Base-by-base conservation (phyloP, 2,888 invertebrate species). In the Actias luna region DNA sequence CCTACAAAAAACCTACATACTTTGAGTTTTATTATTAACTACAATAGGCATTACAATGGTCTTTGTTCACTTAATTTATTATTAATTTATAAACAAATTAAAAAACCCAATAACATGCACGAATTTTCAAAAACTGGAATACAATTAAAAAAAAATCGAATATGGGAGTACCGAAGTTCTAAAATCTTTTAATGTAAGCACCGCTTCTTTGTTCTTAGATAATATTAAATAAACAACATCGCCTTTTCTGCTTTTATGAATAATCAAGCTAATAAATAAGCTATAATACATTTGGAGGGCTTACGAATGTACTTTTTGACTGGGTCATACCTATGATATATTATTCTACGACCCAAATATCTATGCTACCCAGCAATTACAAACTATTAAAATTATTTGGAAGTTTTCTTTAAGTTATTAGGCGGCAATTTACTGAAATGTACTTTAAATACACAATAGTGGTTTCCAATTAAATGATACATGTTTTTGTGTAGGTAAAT, bases 341-440 rank as follows among this genome's bases (percentile, higher is more conserved):
- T 27, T 25, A 36, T 22, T 14, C 55, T 27, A 57, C 29, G 70
- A 63, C 70, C 68, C 63, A 59, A 65, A 68, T 71, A 60, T 29
- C 67, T 65, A 64, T 50, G 10, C 33, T 29, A 58, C 61, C 59
- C 25, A 5, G 46, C 64, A 65, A 68, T 70, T 64, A 70, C 59
- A 66, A 55, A 64, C 59, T 33, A 31, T 58, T 58, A 50, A 64
- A 72, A 74, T 75, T 70, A 68, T 59, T 55, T 58, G 39, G 31
- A 31, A 42, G 4, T 42, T 31, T 22, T 31, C 57, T 27, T 16
- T 18, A 50, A 57, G 39, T 57, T 58, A 62, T 46, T 42, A 58
- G 10, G 16, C 27, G 42, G 16, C 42, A 58, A 62, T 62, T 62
- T 29, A 5, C 27, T 31, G 8, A 27, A 10, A 27, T 55, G 2